Conservation (phyloP, 2,888 invertebrate species). For the Lycophotia porphyrea region DNA sequence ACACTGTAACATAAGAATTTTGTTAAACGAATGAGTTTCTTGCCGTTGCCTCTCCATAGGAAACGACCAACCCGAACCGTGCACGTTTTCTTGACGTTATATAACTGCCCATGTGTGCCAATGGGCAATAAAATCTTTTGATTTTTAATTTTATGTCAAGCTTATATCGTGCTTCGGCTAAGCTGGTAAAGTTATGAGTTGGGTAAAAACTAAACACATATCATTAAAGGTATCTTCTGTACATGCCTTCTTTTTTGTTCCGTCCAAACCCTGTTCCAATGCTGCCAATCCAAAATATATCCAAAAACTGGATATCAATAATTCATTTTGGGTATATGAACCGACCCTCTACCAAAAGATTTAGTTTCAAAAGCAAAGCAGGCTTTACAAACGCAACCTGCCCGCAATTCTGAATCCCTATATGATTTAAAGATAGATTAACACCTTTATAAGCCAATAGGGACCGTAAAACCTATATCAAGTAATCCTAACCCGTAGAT, state of each 20-base stretch:
- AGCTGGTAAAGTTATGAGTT: too few relatives aligned
- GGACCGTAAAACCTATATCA: slow-evolving; percentile 53
- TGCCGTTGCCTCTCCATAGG: too few relatives aligned
- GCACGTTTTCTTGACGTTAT: too few relatives aligned
- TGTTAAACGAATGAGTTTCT: too few relatives aligned
- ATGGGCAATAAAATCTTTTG: too few relatives aligned
- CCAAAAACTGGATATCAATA: neutral
- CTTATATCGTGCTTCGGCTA: too few relatives aligned
- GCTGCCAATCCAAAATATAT: neutral
- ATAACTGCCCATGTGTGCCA: too few relatives aligned
- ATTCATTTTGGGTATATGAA: neutral
- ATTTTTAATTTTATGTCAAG: too few relatives aligned
- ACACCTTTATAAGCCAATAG: slow-evolving; percentile 54
- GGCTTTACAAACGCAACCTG: slow-evolving; percentile 19
- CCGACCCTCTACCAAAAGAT: neutral
- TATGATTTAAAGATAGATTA: slow-evolving; percentile 62
- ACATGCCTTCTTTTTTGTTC: neutral
- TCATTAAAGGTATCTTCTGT: too few relatives aligned
- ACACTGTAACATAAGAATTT: too few relatives aligned
- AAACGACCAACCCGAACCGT: too few relatives aligned
- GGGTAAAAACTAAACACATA: too few relatives aligned
- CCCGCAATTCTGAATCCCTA: slow-evolving; percentile 28
- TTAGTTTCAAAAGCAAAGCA: slow-evolving; percentile 17
- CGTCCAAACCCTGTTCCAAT: neutral
- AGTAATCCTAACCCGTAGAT: slow-evolving; percentile 43